These are phyloP conservation scores for Invenusta paracnida DNA, from an alignment of 2,888 invertebrate genomes.

Conservation along the genomic window DNA sequence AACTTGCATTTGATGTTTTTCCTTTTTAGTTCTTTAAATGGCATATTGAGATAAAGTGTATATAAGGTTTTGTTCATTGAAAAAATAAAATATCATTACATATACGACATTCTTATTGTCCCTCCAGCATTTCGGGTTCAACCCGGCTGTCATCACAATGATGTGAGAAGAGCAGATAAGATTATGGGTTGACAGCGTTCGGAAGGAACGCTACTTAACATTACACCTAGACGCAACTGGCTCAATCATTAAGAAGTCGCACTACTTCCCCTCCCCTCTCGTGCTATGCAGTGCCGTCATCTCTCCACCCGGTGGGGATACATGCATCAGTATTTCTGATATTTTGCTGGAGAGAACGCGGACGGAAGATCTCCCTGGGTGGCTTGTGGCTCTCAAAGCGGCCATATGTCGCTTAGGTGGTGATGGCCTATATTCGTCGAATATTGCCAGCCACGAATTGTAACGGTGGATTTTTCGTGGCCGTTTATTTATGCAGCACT, in stretches of 20 bases:
- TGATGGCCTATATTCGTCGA: neutral
- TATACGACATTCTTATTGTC: neutral
- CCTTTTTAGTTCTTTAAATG: too few relatives aligned
- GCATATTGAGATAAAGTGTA: too few relatives aligned
- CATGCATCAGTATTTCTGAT: neutral
- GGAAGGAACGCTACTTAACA: neutral
- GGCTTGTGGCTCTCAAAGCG: neutral
- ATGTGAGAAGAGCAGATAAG: neutral
- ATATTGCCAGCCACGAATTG: neutral
- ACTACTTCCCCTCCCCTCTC: neutral
- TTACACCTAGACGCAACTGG: neutral
- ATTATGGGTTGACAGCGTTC: neutral
- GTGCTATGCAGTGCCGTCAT: neutral
- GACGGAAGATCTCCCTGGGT: neutral
- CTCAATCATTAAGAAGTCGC: neutral
- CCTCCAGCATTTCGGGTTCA: neutral
- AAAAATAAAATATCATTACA: too few relatives aligned
- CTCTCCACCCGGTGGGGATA: neutral
- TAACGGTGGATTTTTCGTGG: neutral
- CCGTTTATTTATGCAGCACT: neutral
- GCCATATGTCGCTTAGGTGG: neutral
- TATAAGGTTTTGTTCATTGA: too few relatives aligned
- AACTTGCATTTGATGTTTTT: too few relatives aligned
- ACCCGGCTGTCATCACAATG: neutral
- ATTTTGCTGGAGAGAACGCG: neutral